Conservation (phyloP, 2,888 invertebrate species). For the Heterodera filipjevi region DNA sequence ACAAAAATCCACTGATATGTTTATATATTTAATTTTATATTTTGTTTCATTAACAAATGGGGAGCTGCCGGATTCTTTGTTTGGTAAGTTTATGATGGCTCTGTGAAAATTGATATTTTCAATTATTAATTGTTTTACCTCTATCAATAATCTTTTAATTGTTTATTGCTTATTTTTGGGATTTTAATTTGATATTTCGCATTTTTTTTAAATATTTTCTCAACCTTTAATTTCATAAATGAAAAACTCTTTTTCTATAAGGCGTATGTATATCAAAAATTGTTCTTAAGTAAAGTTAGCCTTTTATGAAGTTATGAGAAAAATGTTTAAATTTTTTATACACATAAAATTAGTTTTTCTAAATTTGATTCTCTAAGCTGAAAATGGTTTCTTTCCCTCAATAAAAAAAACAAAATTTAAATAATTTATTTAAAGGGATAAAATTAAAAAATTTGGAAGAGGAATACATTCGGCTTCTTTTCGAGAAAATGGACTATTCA, state of each 20-base stretch:
- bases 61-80: background rate
- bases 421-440: background rate
- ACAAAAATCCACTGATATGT: no score
- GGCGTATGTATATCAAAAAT: no score
- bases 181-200: no score
- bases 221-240: no score
- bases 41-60: background rate
- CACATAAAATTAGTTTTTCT: no score
- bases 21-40: background rate
- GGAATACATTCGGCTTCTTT: background rate
- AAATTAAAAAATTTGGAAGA: background rate
- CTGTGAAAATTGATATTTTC: background rate
- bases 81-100: slow-evolving; percentile 8
- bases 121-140: background rate
- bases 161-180: background rate
- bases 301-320: no score
- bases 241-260: no score
- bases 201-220: background rate
- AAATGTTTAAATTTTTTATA: no score
- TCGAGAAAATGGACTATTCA: slow-evolving; percentile 3
- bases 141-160: background rate
- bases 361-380: no score
- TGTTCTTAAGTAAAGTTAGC: no score
- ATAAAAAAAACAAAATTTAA: no score
- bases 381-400: no score